A percentile compares a stretch with the other conserved stretches of the same genome.
phyloP scores from a whole-genome alignment of 2,113 vertebrate species.

The Corythornis vintsioides region DNA sequence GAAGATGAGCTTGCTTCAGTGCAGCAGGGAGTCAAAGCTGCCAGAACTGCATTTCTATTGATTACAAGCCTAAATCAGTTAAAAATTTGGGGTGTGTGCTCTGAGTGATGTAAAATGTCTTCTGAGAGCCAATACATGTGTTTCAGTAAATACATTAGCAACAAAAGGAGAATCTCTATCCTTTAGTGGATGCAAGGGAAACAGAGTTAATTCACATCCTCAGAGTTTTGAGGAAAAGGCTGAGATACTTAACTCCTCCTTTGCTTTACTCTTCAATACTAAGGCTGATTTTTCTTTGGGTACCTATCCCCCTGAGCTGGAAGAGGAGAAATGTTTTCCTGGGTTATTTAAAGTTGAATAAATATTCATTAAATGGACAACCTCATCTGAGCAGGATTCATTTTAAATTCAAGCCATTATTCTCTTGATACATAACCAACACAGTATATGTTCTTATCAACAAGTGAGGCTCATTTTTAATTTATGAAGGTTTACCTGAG shows the following conservation, averaged over 20 bases:
- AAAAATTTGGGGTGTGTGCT: background rate
- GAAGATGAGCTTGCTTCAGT: background rate
- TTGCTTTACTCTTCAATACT: background rate
- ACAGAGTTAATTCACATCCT: background rate
- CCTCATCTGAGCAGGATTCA: background rate
- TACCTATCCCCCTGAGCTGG: background rate
- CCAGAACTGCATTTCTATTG: background rate
- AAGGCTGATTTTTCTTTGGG: background rate
- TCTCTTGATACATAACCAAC: background rate
- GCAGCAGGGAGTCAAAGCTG: background rate
- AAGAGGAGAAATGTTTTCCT: background rate
- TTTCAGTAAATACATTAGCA: background rate
- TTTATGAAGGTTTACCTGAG: constrained; percentile 28
- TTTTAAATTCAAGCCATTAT: constrained; percentile 18
- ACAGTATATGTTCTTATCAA: background rate
- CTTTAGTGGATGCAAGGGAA: background rate
- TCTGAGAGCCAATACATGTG: background rate
- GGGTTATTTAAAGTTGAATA: background rate
- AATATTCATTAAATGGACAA: background rate
- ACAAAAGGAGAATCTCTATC: background rate
- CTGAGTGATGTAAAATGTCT: background rate
- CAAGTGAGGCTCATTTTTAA: constrained; percentile 20
- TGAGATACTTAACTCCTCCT: background rate
- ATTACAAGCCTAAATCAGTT: background rate
- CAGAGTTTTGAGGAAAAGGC: background rate